Evolutionary conservation across 92 coral and sea anemone species (phyloP).

Genomic region (Palythoa grandiflora): DNA sequence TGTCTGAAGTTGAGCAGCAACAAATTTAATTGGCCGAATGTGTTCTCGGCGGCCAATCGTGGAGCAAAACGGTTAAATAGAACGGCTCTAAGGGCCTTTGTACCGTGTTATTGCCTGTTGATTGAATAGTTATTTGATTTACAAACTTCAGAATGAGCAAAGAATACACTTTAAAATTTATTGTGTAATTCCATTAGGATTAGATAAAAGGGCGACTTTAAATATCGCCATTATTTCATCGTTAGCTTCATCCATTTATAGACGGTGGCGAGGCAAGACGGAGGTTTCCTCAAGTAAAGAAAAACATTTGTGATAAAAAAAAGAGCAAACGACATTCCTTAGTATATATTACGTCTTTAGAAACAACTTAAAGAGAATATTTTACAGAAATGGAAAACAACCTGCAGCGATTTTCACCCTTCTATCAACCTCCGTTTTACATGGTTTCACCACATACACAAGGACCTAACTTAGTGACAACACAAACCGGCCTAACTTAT

Average conservation of each 20-base stretch:
- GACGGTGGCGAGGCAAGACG: slow-evolving; percentile 26
- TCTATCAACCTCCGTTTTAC: slow-evolving; percentile 79
- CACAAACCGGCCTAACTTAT: slow-evolving; percentile 51
- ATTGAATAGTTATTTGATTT: slow-evolving; percentile 93
- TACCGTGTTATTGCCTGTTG: slow-evolving; percentile 82
- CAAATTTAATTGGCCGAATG: slow-evolving; percentile 52
- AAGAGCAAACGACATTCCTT: slow-evolving; percentile 37
- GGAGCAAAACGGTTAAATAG: slow-evolving; percentile 58
- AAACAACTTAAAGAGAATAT: background rate
- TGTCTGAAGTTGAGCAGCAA: slow-evolving; percentile 54
- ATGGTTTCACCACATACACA: slow-evolving; percentile 78
- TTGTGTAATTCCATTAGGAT: slow-evolving; percentile 92
- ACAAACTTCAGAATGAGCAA: slow-evolving; percentile 90
- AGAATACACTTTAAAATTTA: slow-evolving; percentile 91
- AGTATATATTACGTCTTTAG: background rate
- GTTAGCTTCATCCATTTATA: slow-evolving; percentile 54
- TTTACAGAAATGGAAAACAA: slow-evolving; percentile 72
- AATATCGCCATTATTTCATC: slow-evolving; percentile 73
- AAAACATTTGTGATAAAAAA: background rate
- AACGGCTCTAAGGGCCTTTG: slow-evolving; percentile 75
- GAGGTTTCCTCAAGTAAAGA: background rate
- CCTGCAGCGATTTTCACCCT: slow-evolving; percentile 72
- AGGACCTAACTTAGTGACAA: slow-evolving; percentile 32
- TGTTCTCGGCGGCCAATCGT: slow-evolving; percentile 70
- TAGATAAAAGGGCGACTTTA: slow-evolving; percentile 71